Percentiles rank a stretch among this genome's conserved stretches.
phyloP scores from a whole-genome alignment of 2,888 invertebrate species.

The Agriopis leucophaearia region DNA sequence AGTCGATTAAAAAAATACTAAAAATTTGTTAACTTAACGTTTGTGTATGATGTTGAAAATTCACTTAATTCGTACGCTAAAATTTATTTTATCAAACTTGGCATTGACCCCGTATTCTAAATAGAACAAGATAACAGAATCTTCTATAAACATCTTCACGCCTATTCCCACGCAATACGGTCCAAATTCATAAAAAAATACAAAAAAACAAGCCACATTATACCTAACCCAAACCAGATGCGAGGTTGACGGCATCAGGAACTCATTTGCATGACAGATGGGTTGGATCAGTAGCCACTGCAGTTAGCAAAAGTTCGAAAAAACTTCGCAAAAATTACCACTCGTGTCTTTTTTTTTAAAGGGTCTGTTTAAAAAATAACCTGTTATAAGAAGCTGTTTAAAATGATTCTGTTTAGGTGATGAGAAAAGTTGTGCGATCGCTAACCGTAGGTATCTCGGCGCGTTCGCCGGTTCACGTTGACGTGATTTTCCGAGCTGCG shows the following conservation, averaged over 20 bases:
- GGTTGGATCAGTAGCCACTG: slow-evolving; percentile 48
- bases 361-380: too few relatives aligned
- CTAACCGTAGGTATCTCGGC: too few relatives aligned
- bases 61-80: slow-evolving; percentile 17
- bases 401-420: too few relatives aligned
- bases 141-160: slow-evolving; percentile 33
- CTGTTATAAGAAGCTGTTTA: too few relatives aligned
- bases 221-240: slow-evolving; percentile 52
- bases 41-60: not conserved
- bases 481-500: too few relatives aligned
- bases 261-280: slow-evolving; percentile 63
- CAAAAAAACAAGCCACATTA: slow-evolving; percentile 46
- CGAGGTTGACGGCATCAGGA: slow-evolving; percentile 42
- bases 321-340: not conserved
- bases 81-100: slow-evolving; percentile 56
- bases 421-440: too few relatives aligned
- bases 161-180: slow-evolving; percentile 43
- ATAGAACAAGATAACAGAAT: slow-evolving; percentile 52
- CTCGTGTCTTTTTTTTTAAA: not conserved
- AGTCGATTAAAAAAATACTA: too few relatives aligned
- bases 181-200: slow-evolving; percentile 37
- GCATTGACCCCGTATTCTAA: slow-evolving; percentile 61
- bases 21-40: not conserved
- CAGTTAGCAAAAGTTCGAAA: slow-evolving; percentile 27
- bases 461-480: too few relatives aligned